These are phyloP conservation scores for Myopa testacea DNA, from an alignment of 2,888 invertebrate species.

Conservation along the genomic window DNA sequence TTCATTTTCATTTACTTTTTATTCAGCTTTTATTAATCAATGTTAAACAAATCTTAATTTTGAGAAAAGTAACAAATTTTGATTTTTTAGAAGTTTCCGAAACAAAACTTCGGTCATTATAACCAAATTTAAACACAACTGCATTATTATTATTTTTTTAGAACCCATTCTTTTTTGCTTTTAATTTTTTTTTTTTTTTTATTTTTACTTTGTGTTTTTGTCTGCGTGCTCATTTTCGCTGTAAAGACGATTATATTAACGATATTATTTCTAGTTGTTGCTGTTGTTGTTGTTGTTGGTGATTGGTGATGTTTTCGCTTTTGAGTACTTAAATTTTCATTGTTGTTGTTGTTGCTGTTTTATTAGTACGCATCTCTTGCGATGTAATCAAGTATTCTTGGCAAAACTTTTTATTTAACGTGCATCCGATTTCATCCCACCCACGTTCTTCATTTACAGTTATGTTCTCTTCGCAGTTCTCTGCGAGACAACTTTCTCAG, in stretches of 20 bases:
- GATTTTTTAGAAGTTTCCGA: neutral
- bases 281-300: neutral
- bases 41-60: no score
- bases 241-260: constrained; percentile 17
- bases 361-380: constrained; percentile 43
- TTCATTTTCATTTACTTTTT: no score
- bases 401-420: constrained; percentile 13
- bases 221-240: constrained; percentile 6
- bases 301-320: no score
- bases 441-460: no score
- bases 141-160: neutral
- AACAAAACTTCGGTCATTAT: neutral
- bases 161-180: neutral
- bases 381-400: constrained; percentile 35
- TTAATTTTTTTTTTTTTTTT: neutral
- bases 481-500: no score
- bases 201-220: neutral
- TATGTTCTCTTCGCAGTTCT: no score
- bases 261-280: constrained; percentile 3
- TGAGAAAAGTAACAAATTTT: no score
- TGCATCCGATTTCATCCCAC: no score
- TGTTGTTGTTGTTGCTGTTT: constrained; percentile 5
- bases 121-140: neutral
- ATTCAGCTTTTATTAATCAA: no score
- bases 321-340: neutral